Base-by-base conservation (phyloP, 1,140 invertebrate species). In the Calliphora vicina region DNA sequence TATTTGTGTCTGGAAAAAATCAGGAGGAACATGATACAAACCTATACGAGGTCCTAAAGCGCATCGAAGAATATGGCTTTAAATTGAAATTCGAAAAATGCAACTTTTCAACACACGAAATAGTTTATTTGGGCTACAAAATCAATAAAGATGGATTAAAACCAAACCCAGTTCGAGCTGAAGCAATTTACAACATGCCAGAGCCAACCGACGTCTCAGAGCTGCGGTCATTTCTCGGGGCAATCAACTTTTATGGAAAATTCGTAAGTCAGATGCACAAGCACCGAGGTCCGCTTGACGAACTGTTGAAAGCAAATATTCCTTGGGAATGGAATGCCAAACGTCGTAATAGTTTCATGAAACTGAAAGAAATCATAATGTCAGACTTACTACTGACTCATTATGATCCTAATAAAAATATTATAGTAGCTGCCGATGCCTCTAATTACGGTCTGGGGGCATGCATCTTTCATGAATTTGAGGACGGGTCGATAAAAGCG, bases 381-480 rank as follows among this genome's bases (percentile, higher is more conserved):
- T 45, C 43, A 1, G n/a, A n/a, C n/a, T n/a, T n/a, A n/a, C 29
- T 82, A 17, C 43, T 82, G 42, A 71, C 72, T 35, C 29, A 82
- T 29, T 82, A 73, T 25, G 72, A 82, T 50, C 71, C 67, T 23
- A 73, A 74, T 17, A 15, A 43, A 13, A 26, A 91, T 15, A 76
- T 45, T 43, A 85, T 82, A 2, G 81, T 82, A 42, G 80, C 80
- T 23, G 73, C 83, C 45, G 80, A 76, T n/a, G 84, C 82, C 42
- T 82, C 81, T 4, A 82, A 82, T 57, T 82, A 82, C 35, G 84
- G 84, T 9, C 20, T 86, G n/a, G 83, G 83, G 12, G 85, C 84
- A 26, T 83, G 89, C n/a, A 81, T 89, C 10, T 85, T 85, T 5
- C 87, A 90, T 50, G 80, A 84, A 20, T 85, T 88, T 27, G 10